These are phyloP conservation scores for Zaprionus inermis DNA, from an alignment of 1,140 invertebrate genomes.

Conservation along the genomic window DNA sequence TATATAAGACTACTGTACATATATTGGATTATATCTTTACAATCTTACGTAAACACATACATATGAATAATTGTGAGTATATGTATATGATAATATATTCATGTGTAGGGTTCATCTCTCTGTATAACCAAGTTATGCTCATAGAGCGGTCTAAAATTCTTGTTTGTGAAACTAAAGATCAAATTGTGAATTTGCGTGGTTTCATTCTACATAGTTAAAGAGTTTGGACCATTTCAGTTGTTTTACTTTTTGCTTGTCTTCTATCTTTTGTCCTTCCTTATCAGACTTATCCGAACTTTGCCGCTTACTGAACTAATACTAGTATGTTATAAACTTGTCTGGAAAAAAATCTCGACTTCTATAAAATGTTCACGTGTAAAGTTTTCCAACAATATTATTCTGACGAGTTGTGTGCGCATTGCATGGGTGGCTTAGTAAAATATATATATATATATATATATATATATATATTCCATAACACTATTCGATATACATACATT, in stretches of 20 bases:
- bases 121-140: not conserved
- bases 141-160: not conserved
- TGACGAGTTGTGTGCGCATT: conserved; percentile 72
- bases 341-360: conserved; percentile 68
- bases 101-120: conserved; percentile 3
- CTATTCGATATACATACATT: conserved; percentile 36
- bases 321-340: conserved; percentile 47
- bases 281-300: conserved; percentile 69
- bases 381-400: conserved; percentile 59
- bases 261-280: conserved; percentile 23
- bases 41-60: conserved; percentile 15
- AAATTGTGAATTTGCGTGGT: conserved; percentile 29
- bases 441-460: conserved; percentile 17
- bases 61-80: not conserved
- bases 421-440: conserved; percentile 69
- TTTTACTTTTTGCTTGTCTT: conserved; percentile 34
- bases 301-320: conserved; percentile 36
- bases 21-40: conserved; percentile 1
- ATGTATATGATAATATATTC: conserved; percentile 6
- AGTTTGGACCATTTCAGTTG: conserved; percentile 73
- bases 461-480: conserved; percentile 56
- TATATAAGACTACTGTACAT: conserved; percentile 18
- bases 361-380: conserved; percentile 75
- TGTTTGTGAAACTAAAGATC: conserved; percentile 1
- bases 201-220: conserved; percentile 59